Evolutionary conservation across 37 sponge, comb jelly and placozoan genomes (phyloP), one percentile per base, ranked within the genome.

Genomic region (Aplysina aerophoba): DNA sequence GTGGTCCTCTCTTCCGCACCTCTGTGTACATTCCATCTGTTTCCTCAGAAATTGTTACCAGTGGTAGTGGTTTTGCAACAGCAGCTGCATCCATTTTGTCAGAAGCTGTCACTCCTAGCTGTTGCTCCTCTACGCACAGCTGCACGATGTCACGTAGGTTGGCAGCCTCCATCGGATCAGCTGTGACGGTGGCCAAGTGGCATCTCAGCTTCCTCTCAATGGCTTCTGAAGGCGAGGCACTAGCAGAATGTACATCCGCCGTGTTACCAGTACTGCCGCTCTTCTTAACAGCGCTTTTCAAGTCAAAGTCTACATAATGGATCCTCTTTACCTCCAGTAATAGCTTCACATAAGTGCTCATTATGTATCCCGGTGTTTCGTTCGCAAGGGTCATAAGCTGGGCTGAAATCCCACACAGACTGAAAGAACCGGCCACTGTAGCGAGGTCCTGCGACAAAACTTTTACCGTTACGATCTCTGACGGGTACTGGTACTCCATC

Each of bases 81-180:
- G n/a, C 27, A 28, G 6, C 57, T 38, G 15, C 64, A 72, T 60
- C 15, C 38, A n/a, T 75, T 30, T 30, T 30, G 28, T 5, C 28
- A 63, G 50, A 44, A 44, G 6, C 50, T 11, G 50, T 44, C 6
- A 3, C 50, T 8, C 50, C 8, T 8, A 44, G 50, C 50, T 44
- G 50, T 3, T 44, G 50, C 25, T 55, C 57, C 0, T 37, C 40
- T 40, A 86, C 89, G 5, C 85, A 79, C 25, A 81, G 61, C 55
- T 88, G 58, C n/a, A 94, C 81, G 0, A 88, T 57, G 35, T 94
- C 94, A 62, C 89, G 80, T 0, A 94, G 41, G 54, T 88, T 78
- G 4, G 91, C 91, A 21, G 86, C 33, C 83, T 90, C 89, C 41
- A 88, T 74, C 0, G 86, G 83, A 60, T 87, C 87, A 22, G 91